Evolutionary conservation across 2,113 vertebrate genomes (phyloP).

Genomic region (Labeo catla): DNA sequence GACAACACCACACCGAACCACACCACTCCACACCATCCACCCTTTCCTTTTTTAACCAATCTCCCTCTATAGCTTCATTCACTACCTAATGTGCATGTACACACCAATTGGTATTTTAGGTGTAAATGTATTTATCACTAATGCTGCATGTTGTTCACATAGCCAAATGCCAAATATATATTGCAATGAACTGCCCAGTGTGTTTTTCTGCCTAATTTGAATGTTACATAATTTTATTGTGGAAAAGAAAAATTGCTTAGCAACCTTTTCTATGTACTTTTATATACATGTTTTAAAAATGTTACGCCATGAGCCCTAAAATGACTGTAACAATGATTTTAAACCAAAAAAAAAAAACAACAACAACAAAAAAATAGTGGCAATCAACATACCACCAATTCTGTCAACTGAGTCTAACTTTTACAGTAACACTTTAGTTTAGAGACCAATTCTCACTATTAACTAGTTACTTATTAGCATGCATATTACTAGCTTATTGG

Average conservation of each 20-base stretch:
- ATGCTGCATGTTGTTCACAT: not conserved
- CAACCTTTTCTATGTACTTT: not conserved
- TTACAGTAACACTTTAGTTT: not conserved
- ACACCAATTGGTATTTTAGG: not conserved
- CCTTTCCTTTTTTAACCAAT: conserved; percentile 21
- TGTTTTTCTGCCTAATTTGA: too few species aligned
- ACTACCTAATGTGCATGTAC: not conserved
- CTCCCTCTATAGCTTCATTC: not conserved
- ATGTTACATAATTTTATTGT: too few species aligned
- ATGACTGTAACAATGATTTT: too few species aligned
- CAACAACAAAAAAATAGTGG: too few species aligned
- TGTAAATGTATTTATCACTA: not conserved
- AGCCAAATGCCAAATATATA: not conserved
- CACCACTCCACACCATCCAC: not conserved
- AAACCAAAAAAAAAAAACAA: too few species aligned
- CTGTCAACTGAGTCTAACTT: not conserved
- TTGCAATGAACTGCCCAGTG: too few species aligned
- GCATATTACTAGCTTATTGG: not conserved
- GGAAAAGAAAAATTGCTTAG: not conserved
- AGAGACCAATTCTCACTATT: not conserved
- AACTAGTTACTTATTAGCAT: not conserved
- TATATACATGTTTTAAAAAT: not conserved
- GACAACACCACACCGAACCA: conserved; percentile 20
- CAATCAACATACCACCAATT: not conserved
- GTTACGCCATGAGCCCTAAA: not conserved